Evolutionary conservation across 1,140 invertebrate genomes (phyloP), one percentile per base, ranked within the genome.

Genomic region (Platyscapa corneri): DNA sequence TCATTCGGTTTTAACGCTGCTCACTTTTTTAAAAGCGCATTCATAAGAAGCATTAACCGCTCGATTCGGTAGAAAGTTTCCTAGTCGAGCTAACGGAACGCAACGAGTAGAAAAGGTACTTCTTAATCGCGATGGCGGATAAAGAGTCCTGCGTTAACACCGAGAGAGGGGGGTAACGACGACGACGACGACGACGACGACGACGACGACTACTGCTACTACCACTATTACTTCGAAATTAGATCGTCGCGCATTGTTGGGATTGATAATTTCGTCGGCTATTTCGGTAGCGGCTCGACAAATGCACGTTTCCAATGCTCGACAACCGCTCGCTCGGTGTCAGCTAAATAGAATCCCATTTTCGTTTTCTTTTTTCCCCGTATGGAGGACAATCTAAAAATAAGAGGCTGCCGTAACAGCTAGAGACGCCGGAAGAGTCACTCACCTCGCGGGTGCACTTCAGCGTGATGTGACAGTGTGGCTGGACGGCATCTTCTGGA

Each of bases 381-480:
- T 79, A 39, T 37, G 65, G 30, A 72, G 37, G 49, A 64, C 49
- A 34, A 76, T 82, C 72, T 82, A 82, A 86, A 86, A 70, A 86
- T 86, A 86, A 67, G 49, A 20, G 39, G 23, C 30, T 32, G 27
- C 0, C 34, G 64, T 30, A 72, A n/a, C 32, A 34, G 46, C 53
- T 30, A n/a, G 3, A n/a, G 7, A 76, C 37, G 70, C 53, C 34
- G 88, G 89, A 91, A 79, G 85, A 92, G 91, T 93, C 90, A 93
- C 93, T 95, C 94, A 97, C 96, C 94, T 98, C 97, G 94, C 96
- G 96, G 79, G 97, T 98, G 90, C 96, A 97, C 93, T 97, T 97
- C 86, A 97, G 95, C 70, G 97, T 98, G 88, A 98, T 98, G 91
- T 97, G 97, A 94, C 97, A 98, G 94, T 98, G 96, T 88, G 97